phyloP scores from a whole-genome alignment of 2,797 vertebrate genomes.

The Adrianichthys oophorus region DNA sequence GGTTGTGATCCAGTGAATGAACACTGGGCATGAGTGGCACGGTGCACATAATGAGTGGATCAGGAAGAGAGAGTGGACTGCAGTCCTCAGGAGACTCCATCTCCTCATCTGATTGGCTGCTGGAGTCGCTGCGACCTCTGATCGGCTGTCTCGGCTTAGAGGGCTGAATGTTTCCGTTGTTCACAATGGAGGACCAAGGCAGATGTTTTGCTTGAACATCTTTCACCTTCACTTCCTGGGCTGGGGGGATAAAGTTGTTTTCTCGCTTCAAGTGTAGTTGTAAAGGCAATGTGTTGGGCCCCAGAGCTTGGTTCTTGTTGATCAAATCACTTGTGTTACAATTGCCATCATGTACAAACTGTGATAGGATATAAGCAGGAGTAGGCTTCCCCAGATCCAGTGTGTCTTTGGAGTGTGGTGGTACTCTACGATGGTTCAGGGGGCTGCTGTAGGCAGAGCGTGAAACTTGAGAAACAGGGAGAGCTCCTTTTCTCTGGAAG shows the following conservation, averaged over 20 bases:
- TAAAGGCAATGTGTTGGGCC: constrained; percentile 28
- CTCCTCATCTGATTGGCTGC: constrained; percentile 79
- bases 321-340: constrained; percentile 51
- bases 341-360: constrained; percentile 51
- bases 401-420: constrained; percentile 60
- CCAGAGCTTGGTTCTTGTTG: constrained; percentile 69
- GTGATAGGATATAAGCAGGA: constrained; percentile 2
- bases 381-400: constrained; percentile 47
- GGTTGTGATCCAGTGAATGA: constrained; percentile 2
- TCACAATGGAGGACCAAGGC: constrained; percentile 20
- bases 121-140: constrained; percentile 45
- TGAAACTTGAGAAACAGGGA: constrained; percentile 52
- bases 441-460: constrained; percentile 81
- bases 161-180: constrained; percentile 55
- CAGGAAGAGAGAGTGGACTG: constrained; percentile 61
- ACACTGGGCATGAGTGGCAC: constrained; percentile 20
- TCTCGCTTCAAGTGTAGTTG: constrained; percentile 39
- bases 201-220: constrained; percentile 23
- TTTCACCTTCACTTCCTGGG: constrained; percentile 8
- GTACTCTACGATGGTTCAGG: constrained; percentile 53
- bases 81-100: constrained; percentile 77
- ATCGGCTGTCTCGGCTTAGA: not conserved
- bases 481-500: constrained; percentile 53
- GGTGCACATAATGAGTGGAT: constrained; percentile 29
- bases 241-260: constrained; percentile 46